Percentiles rank a stretch among this genome's conserved stretches.
Conservation (phyloP, 2,113 vertebrate genomes). For the Ranitomeya imitator region DNA sequence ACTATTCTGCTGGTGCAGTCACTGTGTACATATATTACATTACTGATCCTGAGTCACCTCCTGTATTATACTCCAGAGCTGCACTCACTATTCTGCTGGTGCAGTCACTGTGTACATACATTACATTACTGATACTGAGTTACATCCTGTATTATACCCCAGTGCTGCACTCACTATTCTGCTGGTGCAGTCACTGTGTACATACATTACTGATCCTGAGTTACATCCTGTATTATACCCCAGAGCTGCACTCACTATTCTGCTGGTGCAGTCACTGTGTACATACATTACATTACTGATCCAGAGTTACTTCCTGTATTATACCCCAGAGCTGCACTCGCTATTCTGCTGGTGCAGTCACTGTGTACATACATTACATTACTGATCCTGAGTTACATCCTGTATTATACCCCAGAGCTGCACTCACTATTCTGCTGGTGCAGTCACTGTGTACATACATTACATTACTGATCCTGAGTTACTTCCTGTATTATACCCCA, state of each 20-base stretch:
- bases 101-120: no score
- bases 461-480: background rate
- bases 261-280: background rate
- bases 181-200: background rate
- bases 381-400: background rate
- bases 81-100: background rate
- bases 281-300: background rate
- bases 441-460: no score
- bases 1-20: background rate
- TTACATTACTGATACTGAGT: background rate
- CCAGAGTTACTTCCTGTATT: background rate
- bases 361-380: background rate
- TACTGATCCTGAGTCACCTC: background rate
- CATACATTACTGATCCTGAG: background rate
- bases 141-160: background rate
- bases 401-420: background rate
- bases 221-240: background rate
- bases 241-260: background rate
- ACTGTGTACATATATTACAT: background rate
- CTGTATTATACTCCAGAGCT: conserved; percentile 1
- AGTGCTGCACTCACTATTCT: background rate
- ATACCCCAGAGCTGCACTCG: background rate
- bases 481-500: background rate
- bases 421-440: background rate
- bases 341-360: background rate